phyloP scores from a whole-genome alignment of 2,888 invertebrate genomes.

The Spodoptera picta region DNA sequence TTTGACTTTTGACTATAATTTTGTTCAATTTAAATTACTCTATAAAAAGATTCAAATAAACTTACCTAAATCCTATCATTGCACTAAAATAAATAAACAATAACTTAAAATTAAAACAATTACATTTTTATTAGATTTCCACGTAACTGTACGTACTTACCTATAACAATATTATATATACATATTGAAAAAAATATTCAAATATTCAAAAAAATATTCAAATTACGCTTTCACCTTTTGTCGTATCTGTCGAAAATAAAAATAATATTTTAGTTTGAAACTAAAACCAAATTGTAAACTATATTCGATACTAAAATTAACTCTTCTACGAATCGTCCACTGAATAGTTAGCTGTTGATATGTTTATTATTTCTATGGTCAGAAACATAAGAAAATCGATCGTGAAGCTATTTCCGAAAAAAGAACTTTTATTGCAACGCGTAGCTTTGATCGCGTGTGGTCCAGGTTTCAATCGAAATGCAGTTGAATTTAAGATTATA shows the following conservation, averaged over 20 bases:
- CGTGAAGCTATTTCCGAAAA: slow-evolving; percentile 77
- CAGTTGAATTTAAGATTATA: slow-evolving; percentile 60
- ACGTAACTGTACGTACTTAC: too few relatives aligned
- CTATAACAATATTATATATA: too few relatives aligned
- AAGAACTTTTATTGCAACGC: slow-evolving; percentile 77
- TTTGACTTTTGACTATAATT: too few relatives aligned
- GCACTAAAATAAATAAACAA: too few relatives aligned
- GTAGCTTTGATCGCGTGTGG: slow-evolving; percentile 85
- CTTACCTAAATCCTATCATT: too few relatives aligned
- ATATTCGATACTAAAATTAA: slow-evolving; percentile 61
- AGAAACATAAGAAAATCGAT: slow-evolving; percentile 77
- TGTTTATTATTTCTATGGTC: slow-evolving; percentile 81
- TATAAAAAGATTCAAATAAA: too few relatives aligned
- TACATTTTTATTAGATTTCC: too few relatives aligned
- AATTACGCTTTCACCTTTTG: too few relatives aligned
- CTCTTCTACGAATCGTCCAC: slow-evolving; percentile 75
- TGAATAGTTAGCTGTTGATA: slow-evolving; percentile 78
- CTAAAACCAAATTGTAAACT: slow-evolving; percentile 36
- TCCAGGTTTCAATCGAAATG: slow-evolving; percentile 62
- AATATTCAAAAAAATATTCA: too few relatives aligned
- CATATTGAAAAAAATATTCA: too few relatives aligned
- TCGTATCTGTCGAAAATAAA: background rate
- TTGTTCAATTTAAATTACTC: too few relatives aligned
- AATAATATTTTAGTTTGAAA: slow-evolving; percentile 22
- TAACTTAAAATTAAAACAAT: too few relatives aligned